Conservation (phyloP, 2,888 invertebrate species). For the Tetragnatha montana region DNA sequence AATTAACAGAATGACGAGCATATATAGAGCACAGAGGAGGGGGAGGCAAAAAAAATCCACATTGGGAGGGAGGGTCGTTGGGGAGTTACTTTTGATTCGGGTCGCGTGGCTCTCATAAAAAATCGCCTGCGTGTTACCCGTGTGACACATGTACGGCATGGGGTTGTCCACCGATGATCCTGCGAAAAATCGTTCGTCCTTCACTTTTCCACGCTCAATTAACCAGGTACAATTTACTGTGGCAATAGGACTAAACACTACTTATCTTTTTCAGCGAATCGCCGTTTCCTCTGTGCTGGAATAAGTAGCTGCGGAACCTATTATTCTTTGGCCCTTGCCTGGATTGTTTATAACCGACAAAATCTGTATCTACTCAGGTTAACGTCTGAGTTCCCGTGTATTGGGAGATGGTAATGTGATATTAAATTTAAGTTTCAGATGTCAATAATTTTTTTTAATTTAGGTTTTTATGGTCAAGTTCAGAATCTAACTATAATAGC, state of each 20-base stretch:
- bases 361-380: too few relatives aligned
- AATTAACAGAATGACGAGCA: neutral
- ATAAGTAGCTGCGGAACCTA: neutral
- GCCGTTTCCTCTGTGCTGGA: neutral
- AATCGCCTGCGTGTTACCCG: neutral
- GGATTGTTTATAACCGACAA: neutral
- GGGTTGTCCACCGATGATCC: slow-evolving; percentile 21
- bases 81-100: neutral
- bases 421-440: too few relatives aligned
- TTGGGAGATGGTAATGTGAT: too few relatives aligned
- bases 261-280: slow-evolving; percentile 9
- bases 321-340: neutral
- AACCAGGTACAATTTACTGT: slow-evolving; percentile 25
- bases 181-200: slow-evolving; percentile 9
- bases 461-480: too few relatives aligned
- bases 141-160: neutral
- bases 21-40: neutral
- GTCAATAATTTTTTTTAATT: too few relatives aligned
- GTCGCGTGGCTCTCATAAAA: neutral
- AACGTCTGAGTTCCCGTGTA: too few relatives aligned
- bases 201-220: slow-evolving; percentile 35
- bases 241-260: slow-evolving; percentile 8
- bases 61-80: neutral
- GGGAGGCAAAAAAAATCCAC: neutral
- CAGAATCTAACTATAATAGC: too few relatives aligned